phyloP scores from a whole-genome alignment of 2,797 vertebrate genomes.

The Miichthys miiuy region DNA sequence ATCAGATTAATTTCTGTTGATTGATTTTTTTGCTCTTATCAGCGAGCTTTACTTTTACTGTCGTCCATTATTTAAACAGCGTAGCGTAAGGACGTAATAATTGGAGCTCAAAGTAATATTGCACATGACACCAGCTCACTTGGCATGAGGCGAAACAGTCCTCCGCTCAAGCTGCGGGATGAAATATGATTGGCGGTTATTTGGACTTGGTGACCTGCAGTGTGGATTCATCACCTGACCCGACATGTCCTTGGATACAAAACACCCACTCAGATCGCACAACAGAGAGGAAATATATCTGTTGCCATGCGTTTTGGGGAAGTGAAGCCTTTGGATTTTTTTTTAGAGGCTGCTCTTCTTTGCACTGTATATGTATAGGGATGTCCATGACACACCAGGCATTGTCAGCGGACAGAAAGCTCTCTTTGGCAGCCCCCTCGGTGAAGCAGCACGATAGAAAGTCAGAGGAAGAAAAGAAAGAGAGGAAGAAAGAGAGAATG shows the following conservation, averaged over 20 bases:
- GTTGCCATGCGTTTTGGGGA: conserved; percentile 51
- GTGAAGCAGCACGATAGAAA: conserved; percentile 71
- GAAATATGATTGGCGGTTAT: conserved; percentile 37
- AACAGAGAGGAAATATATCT: conserved; percentile 40
- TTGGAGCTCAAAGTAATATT: conserved; percentile 4
- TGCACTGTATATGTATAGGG: conserved; percentile 66
- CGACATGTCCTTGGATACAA: conserved; percentile 33
- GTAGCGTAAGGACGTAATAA: conserved; percentile 7
- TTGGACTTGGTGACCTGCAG: conserved; percentile 50
- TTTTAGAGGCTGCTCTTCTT: conserved; percentile 43
- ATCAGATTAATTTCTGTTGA: conserved; percentile 63
- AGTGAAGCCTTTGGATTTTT: conserved; percentile 28
- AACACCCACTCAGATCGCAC: conserved; percentile 43
- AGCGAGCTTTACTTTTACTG: conserved; percentile 23
- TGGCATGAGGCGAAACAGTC: conserved; percentile 16
- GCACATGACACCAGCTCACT: conserved; percentile 14
- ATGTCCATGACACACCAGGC: conserved; percentile 64
- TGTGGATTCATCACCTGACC: conserved; percentile 43
- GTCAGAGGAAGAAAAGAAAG: conserved; percentile 71
- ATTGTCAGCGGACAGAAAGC: conserved; percentile 66
- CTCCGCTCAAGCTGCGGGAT: conserved; percentile 35
- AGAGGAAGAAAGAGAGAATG: conserved; percentile 78
- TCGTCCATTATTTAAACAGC: conserved; percentile 24
- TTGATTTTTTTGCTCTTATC: conserved; percentile 58
- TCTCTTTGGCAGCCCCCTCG: conserved; percentile 56